Conservation (phyloP, 2,888 invertebrate species). For the Anoplius nigerrimus region DNA sequence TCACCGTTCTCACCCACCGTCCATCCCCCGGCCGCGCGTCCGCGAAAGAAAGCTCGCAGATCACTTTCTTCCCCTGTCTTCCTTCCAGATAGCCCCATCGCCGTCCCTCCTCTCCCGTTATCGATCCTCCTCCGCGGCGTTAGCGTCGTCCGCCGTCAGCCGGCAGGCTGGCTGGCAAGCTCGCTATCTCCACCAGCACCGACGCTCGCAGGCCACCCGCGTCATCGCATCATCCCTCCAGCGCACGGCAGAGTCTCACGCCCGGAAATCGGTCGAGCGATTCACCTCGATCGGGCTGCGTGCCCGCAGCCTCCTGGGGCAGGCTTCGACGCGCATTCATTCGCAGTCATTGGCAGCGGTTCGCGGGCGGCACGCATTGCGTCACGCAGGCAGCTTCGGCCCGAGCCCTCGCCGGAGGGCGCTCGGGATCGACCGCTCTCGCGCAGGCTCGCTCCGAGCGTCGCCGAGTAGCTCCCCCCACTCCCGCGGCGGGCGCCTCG, state of each 20-base stretch:
- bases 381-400: conserved; percentile 45
- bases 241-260: too few relatives aligned
- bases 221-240: too few relatives aligned
- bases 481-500: conserved; percentile 11
- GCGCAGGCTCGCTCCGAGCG: conserved; percentile 44
- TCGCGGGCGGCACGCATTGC: conserved; percentile 50
- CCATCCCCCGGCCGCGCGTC: too few relatives aligned
- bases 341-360: too few relatives aligned
- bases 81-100: conserved; percentile 50
- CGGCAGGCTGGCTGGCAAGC: neutral
- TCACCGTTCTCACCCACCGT: too few relatives aligned
- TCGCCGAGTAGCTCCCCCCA: conserved; percentile 12
- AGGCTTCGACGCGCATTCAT: too few relatives aligned
- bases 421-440: conserved; percentile 27
- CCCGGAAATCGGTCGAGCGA: too few relatives aligned
- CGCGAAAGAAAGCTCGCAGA: conserved; percentile 29
- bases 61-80: conserved; percentile 40
- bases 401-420: conserved; percentile 1
- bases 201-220: conserved; percentile 52
- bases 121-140: conserved; percentile 64
- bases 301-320: too few relatives aligned
- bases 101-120: conserved; percentile 63
- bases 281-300: too few relatives aligned
- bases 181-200: conserved; percentile 41
- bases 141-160: conserved; percentile 20